These are phyloP conservation scores for Arctopsyche grandis DNA, from an alignment of 1,140 invertebrate genomes.

Conservation along the genomic window DNA sequence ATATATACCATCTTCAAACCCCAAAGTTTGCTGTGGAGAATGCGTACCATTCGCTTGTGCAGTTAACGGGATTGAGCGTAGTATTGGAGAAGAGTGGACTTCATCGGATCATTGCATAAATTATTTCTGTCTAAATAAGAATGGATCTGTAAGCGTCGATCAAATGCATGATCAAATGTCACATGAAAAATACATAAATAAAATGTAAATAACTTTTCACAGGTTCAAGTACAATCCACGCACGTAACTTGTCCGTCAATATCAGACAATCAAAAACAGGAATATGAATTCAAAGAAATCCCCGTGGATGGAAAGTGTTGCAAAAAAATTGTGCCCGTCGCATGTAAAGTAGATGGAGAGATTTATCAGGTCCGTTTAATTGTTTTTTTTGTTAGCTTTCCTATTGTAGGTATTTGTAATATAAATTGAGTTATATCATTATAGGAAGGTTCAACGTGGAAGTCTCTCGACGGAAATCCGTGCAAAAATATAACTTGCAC, in stretches of 20 bases:
- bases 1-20: constrained; percentile 63
- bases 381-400: background rate
- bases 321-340: constrained; percentile 54
- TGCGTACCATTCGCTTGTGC: constrained; percentile 75
- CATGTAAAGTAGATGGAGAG: constrained; percentile 57
- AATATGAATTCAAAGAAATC: constrained; percentile 56
- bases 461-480: constrained; percentile 64
- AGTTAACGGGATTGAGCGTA: constrained; percentile 67
- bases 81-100: constrained; percentile 69
- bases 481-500: constrained; percentile 72
- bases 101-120: constrained; percentile 75
- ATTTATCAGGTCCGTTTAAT: constrained; percentile 47
- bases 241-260: constrained; percentile 61
- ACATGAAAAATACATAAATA: background rate
- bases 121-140: constrained; percentile 66
- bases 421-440: background rate
- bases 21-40: constrained; percentile 74
- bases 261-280: constrained; percentile 52
- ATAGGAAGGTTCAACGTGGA: constrained; percentile 70
- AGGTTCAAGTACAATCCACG: constrained; percentile 63
- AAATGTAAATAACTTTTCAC: background rate
- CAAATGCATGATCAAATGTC: background rate
- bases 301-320: constrained; percentile 57
- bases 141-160: constrained; percentile 63
- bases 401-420: no score